Evolutionary conservation across 2,797 vertebrate species (phyloP).

Genomic region (Oryzias sinensis): DNA sequence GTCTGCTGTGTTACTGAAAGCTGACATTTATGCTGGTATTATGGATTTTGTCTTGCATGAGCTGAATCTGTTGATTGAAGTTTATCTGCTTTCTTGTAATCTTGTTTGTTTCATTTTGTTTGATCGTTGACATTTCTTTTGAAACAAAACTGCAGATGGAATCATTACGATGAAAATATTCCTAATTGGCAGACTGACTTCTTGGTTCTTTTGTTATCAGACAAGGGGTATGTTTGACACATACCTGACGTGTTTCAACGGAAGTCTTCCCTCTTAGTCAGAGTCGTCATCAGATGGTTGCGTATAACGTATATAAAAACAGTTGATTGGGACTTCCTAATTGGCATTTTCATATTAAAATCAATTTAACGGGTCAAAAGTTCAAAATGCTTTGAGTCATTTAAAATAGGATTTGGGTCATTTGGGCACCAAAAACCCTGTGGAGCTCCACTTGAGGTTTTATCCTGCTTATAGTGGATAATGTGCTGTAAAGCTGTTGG

Average conservation of each 20-base stretch:
- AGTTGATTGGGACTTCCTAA: too few relatives aligned
- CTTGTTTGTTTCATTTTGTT: background rate
- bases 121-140: background rate
- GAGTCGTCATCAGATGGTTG: too few relatives aligned
- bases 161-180: background rate
- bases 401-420: too few relatives aligned
- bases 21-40: background rate
- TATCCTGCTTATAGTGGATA: background rate
- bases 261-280: too few relatives aligned
- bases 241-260: too few relatives aligned
- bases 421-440: background rate
- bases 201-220: too few relatives aligned
- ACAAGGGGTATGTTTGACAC: too few relatives aligned
- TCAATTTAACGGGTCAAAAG: too few relatives aligned
- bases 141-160: background rate
- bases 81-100: background rate
- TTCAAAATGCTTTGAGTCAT: too few relatives aligned
- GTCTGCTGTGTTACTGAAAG: background rate
- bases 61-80: background rate
- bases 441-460: constrained; percentile 8
- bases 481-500: constrained; percentile 14
- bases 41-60: background rate
- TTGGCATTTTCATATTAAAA: too few relatives aligned
- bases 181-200: too few relatives aligned
- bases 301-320: too few relatives aligned